Evolutionary conservation across 2,888 invertebrate genomes (phyloP).

Genomic region (Copidosoma aretas): DNA sequence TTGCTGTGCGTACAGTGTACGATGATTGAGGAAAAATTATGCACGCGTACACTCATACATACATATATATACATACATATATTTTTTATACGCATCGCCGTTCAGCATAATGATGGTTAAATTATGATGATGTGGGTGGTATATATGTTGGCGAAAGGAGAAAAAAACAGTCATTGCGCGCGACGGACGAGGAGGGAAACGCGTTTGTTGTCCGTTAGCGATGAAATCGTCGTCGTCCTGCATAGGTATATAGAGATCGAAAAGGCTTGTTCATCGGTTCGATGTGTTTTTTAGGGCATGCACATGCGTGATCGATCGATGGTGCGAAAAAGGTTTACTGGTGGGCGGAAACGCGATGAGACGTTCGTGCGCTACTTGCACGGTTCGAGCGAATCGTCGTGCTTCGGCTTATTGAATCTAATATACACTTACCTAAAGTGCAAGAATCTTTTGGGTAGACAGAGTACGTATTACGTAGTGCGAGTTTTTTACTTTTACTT

Average conservation of each 20-base stretch:
- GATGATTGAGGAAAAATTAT: too few relatives aligned
- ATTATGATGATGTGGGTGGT: too few relatives aligned
- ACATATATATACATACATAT: too few relatives aligned
- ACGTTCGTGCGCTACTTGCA: neutral
- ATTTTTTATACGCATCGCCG: conserved; percentile 24
- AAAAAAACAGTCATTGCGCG: neutral
- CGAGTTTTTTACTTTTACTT: too few relatives aligned
- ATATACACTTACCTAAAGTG: conserved; percentile 3
- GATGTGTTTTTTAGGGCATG: neutral
- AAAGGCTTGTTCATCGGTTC: neutral
- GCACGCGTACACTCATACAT: too few relatives aligned
- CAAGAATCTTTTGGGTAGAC: conserved; percentile 17
- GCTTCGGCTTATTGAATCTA: conserved; percentile 17
- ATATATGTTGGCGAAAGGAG: neutral
- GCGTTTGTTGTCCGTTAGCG: too few relatives aligned
- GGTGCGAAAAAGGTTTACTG: neutral
- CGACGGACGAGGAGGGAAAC: too few relatives aligned
- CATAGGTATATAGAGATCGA: too few relatives aligned
- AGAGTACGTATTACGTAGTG: too few relatives aligned
- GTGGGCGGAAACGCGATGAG: too few relatives aligned
- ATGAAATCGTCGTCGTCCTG: too few relatives aligned
- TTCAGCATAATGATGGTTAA: neutral
- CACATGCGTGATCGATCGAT: neutral
- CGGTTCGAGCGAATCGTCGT: conserved; percentile 10
- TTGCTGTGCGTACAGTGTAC: conserved; percentile 20